Evolutionary conservation across 2,888 invertebrate species (phyloP).

Genomic region (Teleogryllus oceanicus): DNA sequence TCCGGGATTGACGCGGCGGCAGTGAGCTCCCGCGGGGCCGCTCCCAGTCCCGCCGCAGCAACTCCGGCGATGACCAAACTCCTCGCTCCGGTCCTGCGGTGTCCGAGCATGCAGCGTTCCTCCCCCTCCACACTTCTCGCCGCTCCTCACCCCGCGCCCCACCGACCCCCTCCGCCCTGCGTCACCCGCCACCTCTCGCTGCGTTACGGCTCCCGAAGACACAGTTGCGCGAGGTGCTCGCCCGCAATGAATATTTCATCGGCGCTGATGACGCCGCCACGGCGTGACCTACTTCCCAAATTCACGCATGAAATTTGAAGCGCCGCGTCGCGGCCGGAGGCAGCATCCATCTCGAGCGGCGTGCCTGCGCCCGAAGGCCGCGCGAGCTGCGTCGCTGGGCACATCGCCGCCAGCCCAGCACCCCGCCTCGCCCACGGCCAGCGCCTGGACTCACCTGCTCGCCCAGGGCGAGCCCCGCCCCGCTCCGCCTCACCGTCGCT

Average conservation of each 20-base stretch:
- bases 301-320: slow-evolving; percentile 7
- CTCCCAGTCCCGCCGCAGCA: not conserved
- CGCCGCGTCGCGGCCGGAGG: not conserved
- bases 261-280: slow-evolving; percentile 1
- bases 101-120: not conserved
- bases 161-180: not conserved
- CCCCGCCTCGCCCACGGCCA: not conserved
- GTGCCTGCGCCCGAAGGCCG: not conserved
- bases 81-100: not conserved
- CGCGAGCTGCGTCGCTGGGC: not conserved
- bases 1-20: not conserved
- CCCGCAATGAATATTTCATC: not conserved
- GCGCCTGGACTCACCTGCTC: too few relatives aligned
- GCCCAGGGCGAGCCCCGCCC: too few relatives aligned
- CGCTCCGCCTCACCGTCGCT: too few relatives aligned
- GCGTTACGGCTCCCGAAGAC: slow-evolving; percentile 1
- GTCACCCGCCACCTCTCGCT: not conserved
- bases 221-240: not conserved
- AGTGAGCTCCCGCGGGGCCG: not conserved
- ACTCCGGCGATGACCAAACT: not conserved
- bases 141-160: not conserved
- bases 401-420: not conserved
- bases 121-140: not conserved
- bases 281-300: not conserved
- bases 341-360: not conserved